These are phyloP conservation scores for Maccullochella peelii DNA, from an alignment of 2,113 vertebrate genomes.

Conservation along the genomic window DNA sequence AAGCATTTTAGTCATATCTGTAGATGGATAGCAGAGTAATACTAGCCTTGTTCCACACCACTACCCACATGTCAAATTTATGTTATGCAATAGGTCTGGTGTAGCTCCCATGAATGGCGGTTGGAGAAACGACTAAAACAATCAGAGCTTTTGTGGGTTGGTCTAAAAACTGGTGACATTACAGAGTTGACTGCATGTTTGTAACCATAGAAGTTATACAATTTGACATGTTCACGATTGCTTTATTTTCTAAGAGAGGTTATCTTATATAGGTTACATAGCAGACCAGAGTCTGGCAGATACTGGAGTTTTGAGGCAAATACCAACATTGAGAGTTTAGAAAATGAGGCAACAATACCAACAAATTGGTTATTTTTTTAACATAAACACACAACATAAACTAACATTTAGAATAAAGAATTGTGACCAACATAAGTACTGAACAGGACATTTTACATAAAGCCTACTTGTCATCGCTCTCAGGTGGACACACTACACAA, in stretches of 20 bases:
- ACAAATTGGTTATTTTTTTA: neutral
- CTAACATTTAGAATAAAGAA: neutral
- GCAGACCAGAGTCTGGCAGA: neutral
- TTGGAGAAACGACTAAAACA: neutral
- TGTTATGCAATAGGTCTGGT: neutral
- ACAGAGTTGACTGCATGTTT: neutral
- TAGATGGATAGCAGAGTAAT: neutral
- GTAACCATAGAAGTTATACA: neutral
- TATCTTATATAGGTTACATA: neutral
- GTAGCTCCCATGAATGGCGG: slow-evolving; percentile 4
- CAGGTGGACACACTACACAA: neutral
- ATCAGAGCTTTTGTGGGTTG: neutral
- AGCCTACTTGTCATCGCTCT: neutral
- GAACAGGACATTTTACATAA: neutral
- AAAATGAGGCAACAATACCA: neutral
- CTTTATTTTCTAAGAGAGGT: neutral
- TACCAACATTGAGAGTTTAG: neutral
- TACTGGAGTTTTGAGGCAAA: neutral
- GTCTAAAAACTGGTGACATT: neutral
- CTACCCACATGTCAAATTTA: neutral
- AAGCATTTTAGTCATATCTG: slow-evolving; percentile 39
- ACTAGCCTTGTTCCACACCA: neutral
- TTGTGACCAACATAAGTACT: neutral
- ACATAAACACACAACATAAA: neutral
- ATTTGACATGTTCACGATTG: neutral